Evolutionary conservation across 2,113 vertebrate genomes (phyloP).

Genomic region (Grammomys dolichurus): DNA sequence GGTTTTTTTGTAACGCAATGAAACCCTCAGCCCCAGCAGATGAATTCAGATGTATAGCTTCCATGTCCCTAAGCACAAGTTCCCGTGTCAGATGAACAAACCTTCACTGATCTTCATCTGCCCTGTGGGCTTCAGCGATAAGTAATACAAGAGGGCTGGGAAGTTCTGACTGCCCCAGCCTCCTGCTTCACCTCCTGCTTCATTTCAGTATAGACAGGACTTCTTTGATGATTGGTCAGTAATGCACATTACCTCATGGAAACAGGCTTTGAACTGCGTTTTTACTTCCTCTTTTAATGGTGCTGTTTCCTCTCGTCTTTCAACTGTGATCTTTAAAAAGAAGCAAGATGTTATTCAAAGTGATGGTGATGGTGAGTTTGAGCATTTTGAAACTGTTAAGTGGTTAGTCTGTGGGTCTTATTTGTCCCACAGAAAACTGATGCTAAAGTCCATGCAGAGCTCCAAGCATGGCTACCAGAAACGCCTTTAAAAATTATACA

Average conservation of each 20-base stretch:
- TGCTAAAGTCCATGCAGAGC: conserved; percentile 20
- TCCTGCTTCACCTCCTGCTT: conserved; percentile 14
- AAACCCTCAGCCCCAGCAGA: conserved; percentile 1
- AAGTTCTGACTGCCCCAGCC: not conserved
- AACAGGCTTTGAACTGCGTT: conserved; percentile 49
- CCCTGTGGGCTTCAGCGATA: conserved; percentile 11
- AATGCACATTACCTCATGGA: conserved; percentile 67
- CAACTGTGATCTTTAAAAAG: conserved; percentile 74
- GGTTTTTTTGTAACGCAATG: too few relatives aligned
- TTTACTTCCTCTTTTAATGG: conserved; percentile 70
- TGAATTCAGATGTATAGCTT: not conserved
- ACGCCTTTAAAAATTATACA: conserved; percentile 53
- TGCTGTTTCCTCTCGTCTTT: conserved; percentile 71
- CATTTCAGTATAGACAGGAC: not conserved
- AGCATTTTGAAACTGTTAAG: conserved; percentile 66
- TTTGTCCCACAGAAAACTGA: conserved; percentile 74
- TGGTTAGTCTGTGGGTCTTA: conserved; percentile 74
- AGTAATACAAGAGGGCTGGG: not conserved
- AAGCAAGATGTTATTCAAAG: conserved; percentile 67
- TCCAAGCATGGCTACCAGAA: conserved; percentile 59
- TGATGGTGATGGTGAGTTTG: conserved; percentile 55
- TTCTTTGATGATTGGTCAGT: conserved; percentile 61
- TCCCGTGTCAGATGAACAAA: conserved; percentile 51
- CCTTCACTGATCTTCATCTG: conserved; percentile 40
- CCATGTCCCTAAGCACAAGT: conserved; percentile 17